Base-by-base conservation (phyloP, 2,888 invertebrate genomes). In the Caenorhabditis sp. region DNA sequence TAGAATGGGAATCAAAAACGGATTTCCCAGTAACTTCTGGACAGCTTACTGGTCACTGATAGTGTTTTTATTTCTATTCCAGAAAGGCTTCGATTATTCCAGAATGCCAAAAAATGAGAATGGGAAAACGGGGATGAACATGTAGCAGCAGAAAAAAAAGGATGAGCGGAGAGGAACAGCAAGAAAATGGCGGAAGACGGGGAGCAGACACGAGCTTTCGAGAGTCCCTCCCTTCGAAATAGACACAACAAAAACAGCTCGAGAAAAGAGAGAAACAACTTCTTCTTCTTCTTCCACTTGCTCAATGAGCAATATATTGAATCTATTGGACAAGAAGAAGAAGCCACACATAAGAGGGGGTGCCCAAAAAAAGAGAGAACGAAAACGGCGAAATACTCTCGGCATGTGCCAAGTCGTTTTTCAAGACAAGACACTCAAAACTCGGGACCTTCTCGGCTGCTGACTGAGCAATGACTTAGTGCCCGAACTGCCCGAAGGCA, bases 201-300 rank as follows among this genome's bases (percentile, higher is more conserved):
- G 64, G 28, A 64, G 38, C 12, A 56, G 54, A 56, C 28, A 64
- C 22, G 58, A 47, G 47, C 47, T 22, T 68, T 68, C 26, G 68
- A 68, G 54, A 68, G 68, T 68, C 54, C 38, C 47, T 31, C 54
- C 31, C 58, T 58, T n/a, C 64, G 12, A 64, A 74, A 64, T 54
- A 74, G 64, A 74, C 74, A n/a, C n/a, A 74, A 74, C 74, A 74
- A 74, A 74, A 74, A 74, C 74, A 64, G 51, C 63, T 74, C 35
- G 54, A 31, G n/a, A 19, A n/a, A 2, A 41, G 14, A 61, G 51
- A 73, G 73, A 73, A 73, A 73, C 63, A 63, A 61, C 73, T 73
- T 63, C 72, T 70, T 24, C 58, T 47, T 47, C 26, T 44, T 44
- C 47, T 49, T 59, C 49, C 38, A 38, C 63, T 64, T 26, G 49